Conservation (phyloP, 2,113 vertebrate genomes). For the Oncorhynchus clarkii region DNA sequence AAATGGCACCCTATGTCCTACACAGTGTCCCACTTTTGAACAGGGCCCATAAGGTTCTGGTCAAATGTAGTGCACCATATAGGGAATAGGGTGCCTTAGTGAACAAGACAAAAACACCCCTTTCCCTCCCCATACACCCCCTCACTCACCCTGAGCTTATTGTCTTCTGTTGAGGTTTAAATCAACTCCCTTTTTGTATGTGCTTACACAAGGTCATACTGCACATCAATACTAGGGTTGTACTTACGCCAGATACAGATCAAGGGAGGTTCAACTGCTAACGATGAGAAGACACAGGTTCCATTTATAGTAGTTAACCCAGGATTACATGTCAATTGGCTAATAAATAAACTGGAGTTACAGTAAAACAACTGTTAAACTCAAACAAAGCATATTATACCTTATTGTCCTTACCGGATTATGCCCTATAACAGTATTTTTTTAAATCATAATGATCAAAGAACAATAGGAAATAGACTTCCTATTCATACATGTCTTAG, state of each 20-base stretch:
- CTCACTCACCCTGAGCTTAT: slow-evolving; percentile 32
- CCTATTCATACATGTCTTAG: too few species aligned
- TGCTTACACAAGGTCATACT: slow-evolving; percentile 47
- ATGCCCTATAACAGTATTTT: not conserved
- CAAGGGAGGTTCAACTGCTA: slow-evolving; percentile 30
- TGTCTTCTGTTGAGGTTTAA: slow-evolving; percentile 49
- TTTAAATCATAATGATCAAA: not conserved
- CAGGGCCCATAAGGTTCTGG: too few species aligned
- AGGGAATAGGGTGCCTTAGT: slow-evolving; percentile 5
- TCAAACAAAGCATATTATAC: not conserved
- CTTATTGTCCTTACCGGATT: not conserved
- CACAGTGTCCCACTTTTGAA: too few species aligned
- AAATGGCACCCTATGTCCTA: too few species aligned
- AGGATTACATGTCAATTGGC: slow-evolving; percentile 36
- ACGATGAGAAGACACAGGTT: slow-evolving; percentile 45
- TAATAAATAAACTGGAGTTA: slow-evolving; percentile 21
- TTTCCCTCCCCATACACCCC: not conserved
- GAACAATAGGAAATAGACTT: not conserved
- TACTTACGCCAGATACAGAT: slow-evolving; percentile 8
- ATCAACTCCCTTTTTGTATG: slow-evolving; percentile 37
- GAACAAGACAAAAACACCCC: slow-evolving; percentile 28
- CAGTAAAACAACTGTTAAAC: not conserved
- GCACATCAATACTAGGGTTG: slow-evolving; percentile 21
- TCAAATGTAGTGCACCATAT: too few species aligned
- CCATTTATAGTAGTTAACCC: slow-evolving; percentile 43